phyloP scores from a whole-genome alignment of 2,113 vertebrate genomes.

The Lanius collurio region DNA sequence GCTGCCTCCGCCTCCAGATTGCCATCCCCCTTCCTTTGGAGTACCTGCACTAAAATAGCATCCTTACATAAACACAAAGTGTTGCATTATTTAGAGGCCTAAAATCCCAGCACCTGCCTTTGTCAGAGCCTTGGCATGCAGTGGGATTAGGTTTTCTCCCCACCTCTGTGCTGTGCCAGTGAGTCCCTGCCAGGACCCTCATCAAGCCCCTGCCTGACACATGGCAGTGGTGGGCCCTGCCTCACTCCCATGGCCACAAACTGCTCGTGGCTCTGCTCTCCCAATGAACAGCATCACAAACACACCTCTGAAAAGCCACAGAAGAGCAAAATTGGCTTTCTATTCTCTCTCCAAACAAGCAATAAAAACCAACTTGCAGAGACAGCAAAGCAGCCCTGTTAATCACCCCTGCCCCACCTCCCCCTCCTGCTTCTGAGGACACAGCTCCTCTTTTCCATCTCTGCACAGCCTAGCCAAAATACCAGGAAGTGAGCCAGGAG shows the following conservation, averaged over 20 bases:
- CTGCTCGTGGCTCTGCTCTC: neutral
- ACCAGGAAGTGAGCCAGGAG: neutral
- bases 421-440: neutral
- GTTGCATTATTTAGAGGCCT: constrained; percentile 24
- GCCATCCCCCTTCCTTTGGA: neutral
- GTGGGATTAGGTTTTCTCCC: neutral
- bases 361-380: neutral
- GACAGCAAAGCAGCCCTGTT: neutral
- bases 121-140: neutral
- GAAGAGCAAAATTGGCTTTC: neutral
- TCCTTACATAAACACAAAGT: neutral
- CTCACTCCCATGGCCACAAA: neutral
- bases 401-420: neutral
- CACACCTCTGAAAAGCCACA: neutral
- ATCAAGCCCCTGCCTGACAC: neutral
- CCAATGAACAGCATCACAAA: neutral
- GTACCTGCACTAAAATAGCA: neutral
- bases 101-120: neutral
- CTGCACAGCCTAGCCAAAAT: neutral
- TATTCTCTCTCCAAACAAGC: neutral
- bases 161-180: neutral
- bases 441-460: neutral
- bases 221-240: neutral
- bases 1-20: fast-evolving
- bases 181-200: neutral